phyloP scores from a whole-genome alignment of 2,113 vertebrate genomes.

The Manacus vitellinus region DNA sequence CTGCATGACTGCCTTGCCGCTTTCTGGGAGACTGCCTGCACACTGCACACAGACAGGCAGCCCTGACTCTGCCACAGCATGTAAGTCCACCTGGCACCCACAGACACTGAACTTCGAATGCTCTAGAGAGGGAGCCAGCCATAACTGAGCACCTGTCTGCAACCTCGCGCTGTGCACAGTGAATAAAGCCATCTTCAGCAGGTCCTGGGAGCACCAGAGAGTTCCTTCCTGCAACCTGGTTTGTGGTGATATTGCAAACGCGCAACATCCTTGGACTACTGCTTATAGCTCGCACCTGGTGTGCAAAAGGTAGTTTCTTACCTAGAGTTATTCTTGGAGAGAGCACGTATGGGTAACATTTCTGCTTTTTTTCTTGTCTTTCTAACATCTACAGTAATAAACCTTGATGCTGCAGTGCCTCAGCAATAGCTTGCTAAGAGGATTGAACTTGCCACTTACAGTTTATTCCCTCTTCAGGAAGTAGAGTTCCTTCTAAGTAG shows the following conservation, averaged over 20 bases:
- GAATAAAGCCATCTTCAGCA: not conserved
- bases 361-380: not conserved
- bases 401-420: not conserved
- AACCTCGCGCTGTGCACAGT: no score
- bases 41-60: not conserved
- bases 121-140: not conserved
- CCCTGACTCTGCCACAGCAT: accelerated
- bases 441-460: not conserved
- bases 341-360: not conserved
- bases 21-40: not conserved
- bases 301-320: not conserved
- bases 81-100: accelerated
- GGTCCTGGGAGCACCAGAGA: not conserved
- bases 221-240: not conserved
- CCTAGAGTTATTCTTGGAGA: not conserved
- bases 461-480: not conserved
- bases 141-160: not conserved
- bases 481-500: not conserved
- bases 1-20: accelerated
- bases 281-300: not conserved
- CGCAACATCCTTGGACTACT: not conserved
- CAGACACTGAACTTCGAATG: no score
- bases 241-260: not conserved
- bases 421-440: not conserved
- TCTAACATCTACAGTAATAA: not conserved